These are phyloP conservation scores for Allobates femoralis DNA, from an alignment of 2,797 vertebrate species.

Conservation along the genomic window DNA sequence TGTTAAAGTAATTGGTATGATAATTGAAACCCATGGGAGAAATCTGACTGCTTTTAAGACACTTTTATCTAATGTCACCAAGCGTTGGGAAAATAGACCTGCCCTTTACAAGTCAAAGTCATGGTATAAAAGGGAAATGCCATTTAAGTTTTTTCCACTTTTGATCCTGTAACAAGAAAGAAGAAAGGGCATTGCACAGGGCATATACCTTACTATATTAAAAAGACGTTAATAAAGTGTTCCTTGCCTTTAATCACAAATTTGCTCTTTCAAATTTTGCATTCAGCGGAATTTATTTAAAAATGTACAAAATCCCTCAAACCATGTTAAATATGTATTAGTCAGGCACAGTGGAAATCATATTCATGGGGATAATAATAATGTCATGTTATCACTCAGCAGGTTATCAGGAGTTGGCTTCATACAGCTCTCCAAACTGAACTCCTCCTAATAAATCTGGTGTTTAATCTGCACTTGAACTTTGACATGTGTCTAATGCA, in stretches of 20 bases:
- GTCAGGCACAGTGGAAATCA: slow-evolving; percentile 8
- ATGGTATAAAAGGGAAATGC: slow-evolving; percentile 34
- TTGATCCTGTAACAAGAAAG: slow-evolving; percentile 41
- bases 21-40: slow-evolving; percentile 37
- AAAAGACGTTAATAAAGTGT: slow-evolving; percentile 39
- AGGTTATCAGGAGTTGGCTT: slow-evolving; percentile 8
- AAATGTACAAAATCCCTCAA: slow-evolving; percentile 28
- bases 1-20: slow-evolving; percentile 27
- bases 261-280: slow-evolving; percentile 29
- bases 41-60: neutral
- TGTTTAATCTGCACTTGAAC: slow-evolving; percentile 8
- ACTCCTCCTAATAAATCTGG: neutral
- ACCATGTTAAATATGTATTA: slow-evolving; percentile 41
- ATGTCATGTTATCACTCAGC: slow-evolving; percentile 17
- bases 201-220: slow-evolving; percentile 30
- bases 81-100: slow-evolving; percentile 19
- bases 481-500: neutral
- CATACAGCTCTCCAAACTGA: neutral
- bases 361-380: slow-evolving; percentile 26
- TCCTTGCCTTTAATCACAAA: slow-evolving; percentile 46
- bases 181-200: slow-evolving; percentile 24
- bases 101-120: slow-evolving; percentile 43
- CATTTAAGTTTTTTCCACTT: slow-evolving; percentile 24
- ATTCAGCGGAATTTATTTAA: slow-evolving; percentile 27
- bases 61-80: slow-evolving; percentile 48